A percentile compares a stretch with the other conserved stretches of the same genome.
phyloP scores from a whole-genome alignment of 1,140 invertebrate species.

The Steinernema feltiae region DNA sequence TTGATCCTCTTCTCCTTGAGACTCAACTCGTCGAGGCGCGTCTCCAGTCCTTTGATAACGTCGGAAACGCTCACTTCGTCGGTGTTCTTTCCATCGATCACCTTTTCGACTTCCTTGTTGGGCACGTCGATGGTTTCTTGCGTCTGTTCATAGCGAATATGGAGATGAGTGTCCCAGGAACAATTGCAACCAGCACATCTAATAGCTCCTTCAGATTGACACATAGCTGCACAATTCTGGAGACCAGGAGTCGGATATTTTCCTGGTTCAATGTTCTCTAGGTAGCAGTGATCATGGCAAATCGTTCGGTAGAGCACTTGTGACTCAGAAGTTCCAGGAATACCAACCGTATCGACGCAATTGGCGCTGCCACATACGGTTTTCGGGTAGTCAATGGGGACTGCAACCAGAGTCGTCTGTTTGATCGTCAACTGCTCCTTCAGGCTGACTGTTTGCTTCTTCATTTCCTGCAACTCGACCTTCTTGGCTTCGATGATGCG shows the following conservation, averaged over 20 bases:
- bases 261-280: slow-evolving; percentile 2
- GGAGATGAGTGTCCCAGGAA: not conserved
- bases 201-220: not conserved
- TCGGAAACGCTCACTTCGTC: not conserved
- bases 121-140: not conserved
- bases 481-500: slow-evolving; percentile 23
- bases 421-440: slow-evolving; percentile 1
- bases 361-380: slow-evolving; percentile 23
- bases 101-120: slow-evolving; percentile 13
- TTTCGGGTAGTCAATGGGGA: slow-evolving; percentile 19
- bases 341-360: slow-evolving; percentile 9
- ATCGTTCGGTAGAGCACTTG: slow-evolving; percentile 1
- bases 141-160: slow-evolving; percentile 4
- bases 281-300: slow-evolving; percentile 19
- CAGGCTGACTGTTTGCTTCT: not conserved
- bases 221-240: slow-evolving; percentile 12
- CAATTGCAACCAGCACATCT: not conserved
- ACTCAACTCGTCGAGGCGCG: not conserved
- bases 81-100: slow-evolving; percentile 21
- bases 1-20: slow-evolving; percentile 17
- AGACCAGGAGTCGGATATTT: slow-evolving; percentile 16
- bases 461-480: slow-evolving; percentile 6
- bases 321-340: not conserved
- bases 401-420: slow-evolving; percentile 1
- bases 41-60: not conserved